Evolutionary conservation across 1,140 invertebrate species (phyloP), one percentile per base, ranked within the genome.

Genomic region (Asbolus verrucosus): DNA sequence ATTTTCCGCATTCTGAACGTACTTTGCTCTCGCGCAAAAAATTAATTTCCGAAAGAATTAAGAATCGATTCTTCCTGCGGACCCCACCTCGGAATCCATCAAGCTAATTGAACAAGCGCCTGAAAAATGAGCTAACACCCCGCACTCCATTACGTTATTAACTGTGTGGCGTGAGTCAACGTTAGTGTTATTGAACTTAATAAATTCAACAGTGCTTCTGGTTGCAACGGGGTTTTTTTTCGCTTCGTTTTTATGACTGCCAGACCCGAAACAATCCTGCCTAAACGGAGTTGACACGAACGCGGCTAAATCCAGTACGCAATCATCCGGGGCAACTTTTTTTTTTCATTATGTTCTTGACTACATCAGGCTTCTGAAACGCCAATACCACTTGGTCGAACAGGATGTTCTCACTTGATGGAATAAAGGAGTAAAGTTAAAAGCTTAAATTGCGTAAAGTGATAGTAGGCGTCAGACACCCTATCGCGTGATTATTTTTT

Each of bases 141-240:
- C n/a, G 27, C 14, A 21, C 43, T 63, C 33, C 61, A 63, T 63
- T 63, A 39, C 39, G 18, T 63, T 63, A 63, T 63, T 63, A 63
- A 63, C 39, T 16, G 8, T 38, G 11, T 61, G 33, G 59, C 59
- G 59, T 62, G 59, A 62, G 11, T 62, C 59, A 54, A 11, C n/a
- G 2, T 36, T 36, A 11, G 33, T 11, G 46, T 54, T 33, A 31
- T 59, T 18, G 59, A 36, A 15, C 30, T 6, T 24, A 54, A 27
- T 54, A 24, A 2, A 13, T 27, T 54, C 5, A 36, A 36, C 11
- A n/a, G 33, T 36, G 33, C 5, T 36, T 5, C 5, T 36, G 33
- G n/a, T 2, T 2, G n/a, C 2, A 11, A 6, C 2, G 5, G 11
- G 33, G n/a, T 36, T 36, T 36, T 36, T 36, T 30, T 30, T 4